A percentile compares a stretch with the other conserved stretches of the same genome.
phyloP scores from a whole-genome alignment of 2,888 invertebrate genomes.

The Ypsolopha scabrella region DNA sequence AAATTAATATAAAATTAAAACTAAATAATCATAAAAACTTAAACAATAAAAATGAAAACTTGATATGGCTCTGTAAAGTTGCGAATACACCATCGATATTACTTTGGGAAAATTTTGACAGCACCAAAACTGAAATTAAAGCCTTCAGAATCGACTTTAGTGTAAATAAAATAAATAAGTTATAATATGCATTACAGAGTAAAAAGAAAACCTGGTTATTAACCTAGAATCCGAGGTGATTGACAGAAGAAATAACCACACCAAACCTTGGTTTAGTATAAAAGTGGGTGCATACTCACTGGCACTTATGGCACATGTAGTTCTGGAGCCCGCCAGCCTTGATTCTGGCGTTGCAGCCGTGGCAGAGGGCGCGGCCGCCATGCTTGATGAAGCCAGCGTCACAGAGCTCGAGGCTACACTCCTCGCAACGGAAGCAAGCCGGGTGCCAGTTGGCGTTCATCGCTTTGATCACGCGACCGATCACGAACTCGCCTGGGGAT shows the following conservation, averaged over 20 bases:
- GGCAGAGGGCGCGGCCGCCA: slow-evolving; percentile 89
- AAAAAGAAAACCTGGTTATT: neutral
- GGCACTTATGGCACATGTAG: slow-evolving; percentile 98
- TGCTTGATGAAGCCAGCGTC: slow-evolving; percentile 98
- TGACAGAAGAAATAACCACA: no score
- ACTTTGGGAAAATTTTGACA: no score
- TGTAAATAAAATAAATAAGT: no score
- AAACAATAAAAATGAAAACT: no score
- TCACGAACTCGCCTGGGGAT: slow-evolving; percentile 88
- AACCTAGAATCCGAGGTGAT: no score
- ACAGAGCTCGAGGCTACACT: slow-evolving; percentile 91
- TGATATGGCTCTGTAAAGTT: no score
- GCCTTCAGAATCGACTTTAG: no score
- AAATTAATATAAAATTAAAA: no score
- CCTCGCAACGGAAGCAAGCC: slow-evolving; percentile 95
- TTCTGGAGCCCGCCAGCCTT: slow-evolving; percentile 96
- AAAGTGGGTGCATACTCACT: slow-evolving; percentile 82
- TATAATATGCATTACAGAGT: no score
- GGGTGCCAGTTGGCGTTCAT: slow-evolving; percentile 99
- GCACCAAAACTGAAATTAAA: no score
- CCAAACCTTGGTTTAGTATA: neutral
- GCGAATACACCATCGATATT: no score
- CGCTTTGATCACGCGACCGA: slow-evolving; percentile 99
- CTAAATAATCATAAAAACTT: no score
- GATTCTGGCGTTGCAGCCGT: slow-evolving; percentile 95